These are phyloP conservation scores for Poeciliopsis occidentalis DNA, from an alignment of 2,113 vertebrate species.

Conservation along the genomic window DNA sequence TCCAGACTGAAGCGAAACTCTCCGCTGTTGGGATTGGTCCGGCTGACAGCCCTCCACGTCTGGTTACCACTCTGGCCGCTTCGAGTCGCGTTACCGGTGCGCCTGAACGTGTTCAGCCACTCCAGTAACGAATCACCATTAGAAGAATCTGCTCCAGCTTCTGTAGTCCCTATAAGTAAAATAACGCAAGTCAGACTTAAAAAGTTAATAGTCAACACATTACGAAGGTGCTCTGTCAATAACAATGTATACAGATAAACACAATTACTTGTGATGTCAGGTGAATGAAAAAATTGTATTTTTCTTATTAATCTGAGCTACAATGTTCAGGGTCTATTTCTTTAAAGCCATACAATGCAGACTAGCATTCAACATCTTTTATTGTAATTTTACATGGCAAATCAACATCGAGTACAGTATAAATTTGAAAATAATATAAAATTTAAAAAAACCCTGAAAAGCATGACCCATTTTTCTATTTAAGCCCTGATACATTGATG, in stretches of 20 bases:
- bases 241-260: not conserved
- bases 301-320: not conserved
- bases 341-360: too few species aligned
- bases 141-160: constrained; percentile 82
- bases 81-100: constrained; percentile 90
- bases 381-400: not conserved
- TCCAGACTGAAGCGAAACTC: constrained; percentile 95
- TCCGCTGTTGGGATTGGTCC: constrained; percentile 92
- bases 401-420: too few species aligned
- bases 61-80: constrained; percentile 96
- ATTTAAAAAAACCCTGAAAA: not conserved
- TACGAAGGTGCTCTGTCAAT: not conserved
- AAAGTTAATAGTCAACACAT: not conserved
- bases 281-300: not conserved
- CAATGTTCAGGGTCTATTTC: too few species aligned
- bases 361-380: not conserved
- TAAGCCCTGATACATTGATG: not conserved
- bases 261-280: too few species aligned
- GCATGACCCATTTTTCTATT: not conserved
- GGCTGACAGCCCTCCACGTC: constrained; percentile 94
- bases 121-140: constrained; percentile 89
- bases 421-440: not conserved
- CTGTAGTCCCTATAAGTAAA: constrained; percentile 81
- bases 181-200: constrained; percentile 17
- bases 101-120: constrained; percentile 92